A percentile compares a stretch with the other conserved stretches of the same genome.
These are phyloP conservation scores for Cheirogaleus medius DNA, from an alignment of 2,113 vertebrate species.

Conservation along the genomic window DNA sequence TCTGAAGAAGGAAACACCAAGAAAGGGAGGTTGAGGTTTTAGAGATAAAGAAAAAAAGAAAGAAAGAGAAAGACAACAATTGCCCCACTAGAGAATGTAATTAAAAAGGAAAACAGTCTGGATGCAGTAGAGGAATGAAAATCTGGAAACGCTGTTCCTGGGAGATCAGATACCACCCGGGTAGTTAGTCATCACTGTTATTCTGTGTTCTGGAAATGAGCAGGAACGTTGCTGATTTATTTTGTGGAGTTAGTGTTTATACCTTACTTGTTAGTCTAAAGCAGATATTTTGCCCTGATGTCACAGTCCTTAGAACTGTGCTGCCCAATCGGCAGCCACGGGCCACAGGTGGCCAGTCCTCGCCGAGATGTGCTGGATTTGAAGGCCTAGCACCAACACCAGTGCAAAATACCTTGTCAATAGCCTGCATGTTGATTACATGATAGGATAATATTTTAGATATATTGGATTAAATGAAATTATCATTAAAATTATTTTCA, in stretches of 20 bases:
- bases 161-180: not conserved
- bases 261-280: not conserved
- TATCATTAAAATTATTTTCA: not conserved
- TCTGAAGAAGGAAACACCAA: not conserved
- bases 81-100: not conserved
- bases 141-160: fast-evolving
- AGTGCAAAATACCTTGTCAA: not conserved
- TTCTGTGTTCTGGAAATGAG: fast-evolving
- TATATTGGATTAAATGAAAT: not conserved
- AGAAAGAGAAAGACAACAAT: not conserved
- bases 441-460: not conserved
- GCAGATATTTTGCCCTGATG: not conserved
- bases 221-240: not conserved
- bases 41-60: not conserved
- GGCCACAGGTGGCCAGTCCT: not conserved
- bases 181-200: fast-evolving
- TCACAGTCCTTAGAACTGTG: not conserved
- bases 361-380: fast-evolving
- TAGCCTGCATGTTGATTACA: not conserved
- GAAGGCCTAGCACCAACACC: not conserved
- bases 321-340: fast-evolving
- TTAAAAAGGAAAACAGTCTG: not conserved
- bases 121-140: not conserved
- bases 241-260: not conserved
- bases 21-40: not conserved